A percentile compares a stretch with the other conserved stretches of the same genome.
Evolutionary conservation across 2,113 vertebrate species (phyloP).

Genomic region (Felis chaus): DNA sequence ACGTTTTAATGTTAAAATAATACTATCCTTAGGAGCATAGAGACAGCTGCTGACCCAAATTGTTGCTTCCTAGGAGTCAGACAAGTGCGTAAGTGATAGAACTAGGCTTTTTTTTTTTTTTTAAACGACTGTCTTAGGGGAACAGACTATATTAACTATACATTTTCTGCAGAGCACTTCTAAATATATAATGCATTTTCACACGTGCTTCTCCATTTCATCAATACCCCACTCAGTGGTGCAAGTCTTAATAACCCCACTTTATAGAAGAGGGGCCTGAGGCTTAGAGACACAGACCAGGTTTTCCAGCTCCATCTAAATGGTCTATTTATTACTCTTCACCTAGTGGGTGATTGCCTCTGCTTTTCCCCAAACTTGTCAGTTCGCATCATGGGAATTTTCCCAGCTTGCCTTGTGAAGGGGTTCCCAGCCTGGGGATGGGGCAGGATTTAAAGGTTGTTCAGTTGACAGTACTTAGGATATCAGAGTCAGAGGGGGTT

Average conservation of each 20-base stretch:
- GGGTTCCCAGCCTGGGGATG: background rate
- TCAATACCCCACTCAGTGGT: background rate
- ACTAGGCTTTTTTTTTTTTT: background rate
- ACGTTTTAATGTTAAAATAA: constrained; percentile 33
- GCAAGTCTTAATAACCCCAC: background rate
- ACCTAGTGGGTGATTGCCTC: background rate
- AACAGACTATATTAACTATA: background rate
- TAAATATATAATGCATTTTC: background rate
- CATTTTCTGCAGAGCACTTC: constrained; percentile 6
- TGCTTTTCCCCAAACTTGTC: background rate
- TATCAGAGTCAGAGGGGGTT: background rate
- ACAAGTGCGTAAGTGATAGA: background rate
- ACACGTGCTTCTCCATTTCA: background rate
- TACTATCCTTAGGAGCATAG: background rate
- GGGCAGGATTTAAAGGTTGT: background rate
- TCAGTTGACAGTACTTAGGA: background rate
- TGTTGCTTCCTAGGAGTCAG: constrained; percentile 35
- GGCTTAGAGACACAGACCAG: background rate
- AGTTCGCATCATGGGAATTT: background rate
- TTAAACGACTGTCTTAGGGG: background rate
- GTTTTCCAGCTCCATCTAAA: background rate
- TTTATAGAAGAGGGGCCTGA: background rate
- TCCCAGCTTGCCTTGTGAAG: background rate
- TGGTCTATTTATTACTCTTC: background rate
- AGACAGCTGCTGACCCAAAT: constrained; percentile 16